Evolutionary conservation across 2,888 invertebrate species (phyloP).

Genomic region (Sisyra nigra): DNA sequence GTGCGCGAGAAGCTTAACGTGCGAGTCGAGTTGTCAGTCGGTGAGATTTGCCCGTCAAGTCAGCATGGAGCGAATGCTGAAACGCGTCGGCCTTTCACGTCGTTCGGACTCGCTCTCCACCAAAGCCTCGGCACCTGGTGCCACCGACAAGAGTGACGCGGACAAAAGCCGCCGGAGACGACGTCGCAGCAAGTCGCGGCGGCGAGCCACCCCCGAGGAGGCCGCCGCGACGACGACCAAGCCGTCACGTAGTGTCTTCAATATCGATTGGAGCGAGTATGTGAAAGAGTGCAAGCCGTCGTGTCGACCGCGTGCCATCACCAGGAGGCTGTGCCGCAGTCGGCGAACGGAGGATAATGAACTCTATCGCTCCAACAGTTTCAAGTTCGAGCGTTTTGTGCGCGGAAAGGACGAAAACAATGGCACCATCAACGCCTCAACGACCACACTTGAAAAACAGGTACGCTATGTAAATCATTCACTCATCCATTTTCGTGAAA

Average conservation of each 20-base stretch:
- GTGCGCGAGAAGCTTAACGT: conserved; percentile 6
- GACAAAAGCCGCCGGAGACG: conserved; percentile 17
- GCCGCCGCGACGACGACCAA: neutral
- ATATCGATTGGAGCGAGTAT: conserved; percentile 34
- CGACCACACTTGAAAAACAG: conserved; percentile 8
- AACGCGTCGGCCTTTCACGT: conserved; percentile 27
- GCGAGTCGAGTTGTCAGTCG: conserved; percentile 1
- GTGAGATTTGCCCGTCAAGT: conserved; percentile 4
- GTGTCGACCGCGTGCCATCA: conserved; percentile 38
- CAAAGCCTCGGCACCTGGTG: conserved; percentile 9
- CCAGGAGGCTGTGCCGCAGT: conserved; percentile 58
- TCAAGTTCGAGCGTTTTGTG: conserved; percentile 73
- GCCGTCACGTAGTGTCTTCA: conserved; percentile 21
- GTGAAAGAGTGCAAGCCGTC: conserved; percentile 33
- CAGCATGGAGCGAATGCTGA: conserved; percentile 27
- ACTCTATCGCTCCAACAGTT: conserved; percentile 72
- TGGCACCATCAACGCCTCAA: neutral
- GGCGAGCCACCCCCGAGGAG: conserved; percentile 13
- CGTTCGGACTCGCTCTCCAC: conserved; percentile 18
- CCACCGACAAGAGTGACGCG: conserved; percentile 18
- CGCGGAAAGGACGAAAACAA: conserved; percentile 41
- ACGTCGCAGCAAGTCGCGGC: conserved; percentile 22
- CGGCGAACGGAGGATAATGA: conserved; percentile 64
- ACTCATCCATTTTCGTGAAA: neutral
- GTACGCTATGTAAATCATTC: neutral